Evolutionary conservation across 2,113 vertebrate genomes (phyloP).

Genomic region (Nanger granti): DNA sequence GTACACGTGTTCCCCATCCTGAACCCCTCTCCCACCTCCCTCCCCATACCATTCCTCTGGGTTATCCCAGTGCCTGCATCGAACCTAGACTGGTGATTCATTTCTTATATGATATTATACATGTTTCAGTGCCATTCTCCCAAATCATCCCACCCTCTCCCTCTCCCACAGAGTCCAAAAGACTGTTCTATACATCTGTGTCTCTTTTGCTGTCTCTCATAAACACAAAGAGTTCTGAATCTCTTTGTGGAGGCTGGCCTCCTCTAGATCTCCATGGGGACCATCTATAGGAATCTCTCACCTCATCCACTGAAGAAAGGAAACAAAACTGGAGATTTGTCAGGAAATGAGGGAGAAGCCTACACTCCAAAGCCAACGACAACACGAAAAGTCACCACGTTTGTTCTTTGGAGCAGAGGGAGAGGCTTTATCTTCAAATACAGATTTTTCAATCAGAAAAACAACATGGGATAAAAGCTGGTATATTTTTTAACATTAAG

Average conservation of each 20-base stretch:
- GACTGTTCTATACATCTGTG: too few species aligned
- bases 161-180: too few species aligned
- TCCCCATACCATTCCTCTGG: too few species aligned
- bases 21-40: too few species aligned
- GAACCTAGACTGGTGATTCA: too few species aligned
- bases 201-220: neutral
- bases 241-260: neutral
- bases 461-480: slow-evolving; percentile 35
- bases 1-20: too few species aligned
- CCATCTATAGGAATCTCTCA: neutral
- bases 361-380: neutral
- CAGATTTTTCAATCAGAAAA: neutral
- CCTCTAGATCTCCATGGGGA: neutral
- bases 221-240: neutral
- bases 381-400: slow-evolving; percentile 12
- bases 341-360: slow-evolving; percentile 36
- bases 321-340: slow-evolving; percentile 15
- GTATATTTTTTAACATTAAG: slow-evolving; percentile 39
- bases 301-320: neutral
- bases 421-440: slow-evolving; percentile 53
- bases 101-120: too few species aligned
- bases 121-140: too few species aligned
- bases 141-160: too few species aligned
- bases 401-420: neutral
- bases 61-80: too few species aligned